These are phyloP conservation scores for Pipistrellus nathusii DNA, from an alignment of 2,797 vertebrate species.

Conservation along the genomic window DNA sequence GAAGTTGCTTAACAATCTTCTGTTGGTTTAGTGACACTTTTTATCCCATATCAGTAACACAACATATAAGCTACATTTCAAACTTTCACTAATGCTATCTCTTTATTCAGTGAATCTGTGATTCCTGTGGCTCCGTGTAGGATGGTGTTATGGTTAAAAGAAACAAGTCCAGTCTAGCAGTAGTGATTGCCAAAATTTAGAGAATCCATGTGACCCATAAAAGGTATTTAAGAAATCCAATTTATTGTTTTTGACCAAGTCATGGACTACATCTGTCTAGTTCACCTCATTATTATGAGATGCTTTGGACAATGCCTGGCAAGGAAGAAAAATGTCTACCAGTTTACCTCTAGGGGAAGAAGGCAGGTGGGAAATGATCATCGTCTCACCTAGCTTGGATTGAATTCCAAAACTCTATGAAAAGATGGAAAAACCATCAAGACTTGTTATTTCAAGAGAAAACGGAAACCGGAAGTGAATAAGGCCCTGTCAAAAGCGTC, in stretches of 20 bases:
- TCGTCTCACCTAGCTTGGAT: neutral
- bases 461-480: neutral
- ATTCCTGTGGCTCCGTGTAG: too few relatives aligned
- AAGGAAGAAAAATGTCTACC: neutral
- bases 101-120: neutral
- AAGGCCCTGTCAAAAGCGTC: neutral
- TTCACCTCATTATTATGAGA: neutral
- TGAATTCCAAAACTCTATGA: neutral
- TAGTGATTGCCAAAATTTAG: neutral
- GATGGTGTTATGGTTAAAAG: too few relatives aligned
- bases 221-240: neutral
- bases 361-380: neutral
- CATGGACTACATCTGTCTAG: neutral
- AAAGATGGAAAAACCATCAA: neutral
- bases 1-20: neutral
- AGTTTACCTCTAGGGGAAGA: neutral
- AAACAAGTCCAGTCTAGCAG: too few relatives aligned
- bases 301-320: neutral
- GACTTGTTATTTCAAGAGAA: neutral
- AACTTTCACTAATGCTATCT: neutral
- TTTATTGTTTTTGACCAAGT: neutral
- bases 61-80: neutral
- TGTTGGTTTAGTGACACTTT: neutral
- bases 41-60: neutral
- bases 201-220: neutral